Evolutionary conservation across 2,797 vertebrate species (phyloP).

Genomic region (Crax fasciolata): DNA sequence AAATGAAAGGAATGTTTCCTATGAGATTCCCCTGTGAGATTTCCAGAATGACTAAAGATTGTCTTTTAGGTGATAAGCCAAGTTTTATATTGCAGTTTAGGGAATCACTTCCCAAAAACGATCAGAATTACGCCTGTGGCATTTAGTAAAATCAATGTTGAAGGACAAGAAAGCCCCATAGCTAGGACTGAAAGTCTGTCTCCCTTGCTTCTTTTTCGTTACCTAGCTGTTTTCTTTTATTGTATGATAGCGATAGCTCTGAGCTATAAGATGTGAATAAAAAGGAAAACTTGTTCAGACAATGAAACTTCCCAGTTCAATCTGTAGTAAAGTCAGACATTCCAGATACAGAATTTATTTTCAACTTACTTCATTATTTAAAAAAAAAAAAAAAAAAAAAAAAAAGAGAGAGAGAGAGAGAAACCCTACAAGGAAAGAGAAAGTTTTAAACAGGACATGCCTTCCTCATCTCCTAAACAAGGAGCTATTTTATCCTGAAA

Average conservation of each 20-base stretch:
- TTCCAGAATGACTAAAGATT: constrained; percentile 23
- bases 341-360: not conserved
- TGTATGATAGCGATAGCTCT: constrained; percentile 28
- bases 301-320: constrained; percentile 29
- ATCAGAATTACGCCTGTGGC: constrained; percentile 56
- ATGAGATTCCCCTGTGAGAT: constrained; percentile 19
- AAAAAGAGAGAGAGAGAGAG: not conserved
- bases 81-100: constrained; percentile 56
- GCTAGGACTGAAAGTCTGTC: constrained; percentile 50
- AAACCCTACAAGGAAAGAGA: constrained; percentile 6
- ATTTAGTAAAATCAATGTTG: constrained; percentile 65
- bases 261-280: constrained; percentile 33
- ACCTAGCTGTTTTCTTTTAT: constrained; percentile 53
- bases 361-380: not conserved
- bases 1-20: constrained; percentile 56
- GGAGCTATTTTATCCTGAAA: not conserved
- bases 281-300: constrained; percentile 48
- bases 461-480: constrained; percentile 3
- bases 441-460: not conserved
- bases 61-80: constrained; percentile 66
- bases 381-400: not conserved
- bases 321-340: not conserved
- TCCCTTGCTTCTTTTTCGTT: constrained; percentile 45
- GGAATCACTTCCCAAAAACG: constrained; percentile 57
- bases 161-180: constrained; percentile 60